phyloP scores from a whole-genome alignment of 2,888 invertebrate species.

The Papilio elwesi region DNA sequence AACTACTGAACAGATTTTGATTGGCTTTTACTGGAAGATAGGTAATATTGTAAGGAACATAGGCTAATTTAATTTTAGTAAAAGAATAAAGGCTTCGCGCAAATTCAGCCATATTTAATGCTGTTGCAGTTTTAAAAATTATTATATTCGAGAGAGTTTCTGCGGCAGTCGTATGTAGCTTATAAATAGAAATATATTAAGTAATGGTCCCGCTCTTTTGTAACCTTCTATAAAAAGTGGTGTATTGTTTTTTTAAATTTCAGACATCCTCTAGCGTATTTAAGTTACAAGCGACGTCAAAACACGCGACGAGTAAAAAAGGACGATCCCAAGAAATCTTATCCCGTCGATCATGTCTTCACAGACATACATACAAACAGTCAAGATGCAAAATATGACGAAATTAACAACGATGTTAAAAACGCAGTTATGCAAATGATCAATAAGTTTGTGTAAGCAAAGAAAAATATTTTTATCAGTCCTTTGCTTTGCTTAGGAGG shows the following conservation, averaged over 20 bases:
- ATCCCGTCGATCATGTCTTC: slow-evolving; percentile 19
- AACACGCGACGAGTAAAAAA: slow-evolving; percentile 32
- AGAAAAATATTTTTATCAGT: no score
- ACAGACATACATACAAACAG: slow-evolving; percentile 6
- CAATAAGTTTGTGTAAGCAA: slow-evolving; percentile 59
- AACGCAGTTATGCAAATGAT: slow-evolving; percentile 49
- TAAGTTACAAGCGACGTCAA: slow-evolving; percentile 23
- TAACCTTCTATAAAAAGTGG: not conserved
- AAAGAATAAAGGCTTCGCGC: no score
- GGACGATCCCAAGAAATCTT: slow-evolving; percentile 31
- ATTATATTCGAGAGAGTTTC: no score
- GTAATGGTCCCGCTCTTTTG: not conserved
- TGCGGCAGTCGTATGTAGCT: not conserved
- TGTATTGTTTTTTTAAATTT: not conserved
- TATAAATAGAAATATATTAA: not conserved
- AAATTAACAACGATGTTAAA: slow-evolving; percentile 43
- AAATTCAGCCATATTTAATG: no score
- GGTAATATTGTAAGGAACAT: no score
- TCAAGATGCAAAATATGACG: not conserved
- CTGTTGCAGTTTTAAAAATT: no score
- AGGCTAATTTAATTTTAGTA: no score
- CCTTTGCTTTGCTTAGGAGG: no score
- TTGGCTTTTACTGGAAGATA: no score
- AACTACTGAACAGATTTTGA: no score
- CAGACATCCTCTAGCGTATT: slow-evolving; percentile 31